These are phyloP conservation scores for Vulpes ferrilata DNA, from an alignment of 2,113 vertebrate species.

Conservation along the genomic window DNA sequence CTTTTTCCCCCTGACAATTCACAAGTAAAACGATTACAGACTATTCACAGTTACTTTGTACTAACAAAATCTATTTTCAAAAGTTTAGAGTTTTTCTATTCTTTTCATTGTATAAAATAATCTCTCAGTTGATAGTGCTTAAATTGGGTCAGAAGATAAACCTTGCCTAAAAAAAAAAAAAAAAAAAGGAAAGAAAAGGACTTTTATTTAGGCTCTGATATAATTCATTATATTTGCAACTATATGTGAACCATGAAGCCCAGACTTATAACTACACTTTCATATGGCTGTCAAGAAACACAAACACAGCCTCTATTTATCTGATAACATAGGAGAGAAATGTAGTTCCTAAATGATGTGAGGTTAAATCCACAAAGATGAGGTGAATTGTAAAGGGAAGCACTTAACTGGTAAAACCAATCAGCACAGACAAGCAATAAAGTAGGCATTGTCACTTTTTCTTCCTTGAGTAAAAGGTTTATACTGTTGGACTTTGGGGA, in stretches of 20 bases:
- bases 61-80: slow-evolving; percentile 56
- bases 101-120: slow-evolving; percentile 63
- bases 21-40: slow-evolving; percentile 38
- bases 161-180: not conserved
- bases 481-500: not conserved
- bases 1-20: slow-evolving; percentile 26
- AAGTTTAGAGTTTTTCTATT: slow-evolving; percentile 38
- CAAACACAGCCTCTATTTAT: slow-evolving; percentile 10
- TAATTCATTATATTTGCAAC: slow-evolving; percentile 66
- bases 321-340: not conserved
- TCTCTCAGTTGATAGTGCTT: slow-evolving; percentile 11
- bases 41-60: slow-evolving; percentile 57
- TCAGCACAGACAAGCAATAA: slow-evolving; percentile 3
- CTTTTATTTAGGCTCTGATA: slow-evolving; percentile 63
- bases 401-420: slow-evolving; percentile 5
- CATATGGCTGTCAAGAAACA: slow-evolving; percentile 34
- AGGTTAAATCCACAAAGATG: slow-evolving; percentile 49
- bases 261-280: slow-evolving; percentile 43
- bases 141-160: slow-evolving; percentile 66
- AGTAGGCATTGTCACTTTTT: not conserved
- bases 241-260: slow-evolving; percentile 48
- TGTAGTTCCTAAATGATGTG: not conserved
- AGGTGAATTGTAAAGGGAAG: not conserved
- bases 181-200: not conserved
- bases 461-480: not conserved